These are phyloP conservation scores for Oxygymnocypris stewartii DNA, from an alignment of 2,113 vertebrate species.

Conservation along the genomic window DNA sequence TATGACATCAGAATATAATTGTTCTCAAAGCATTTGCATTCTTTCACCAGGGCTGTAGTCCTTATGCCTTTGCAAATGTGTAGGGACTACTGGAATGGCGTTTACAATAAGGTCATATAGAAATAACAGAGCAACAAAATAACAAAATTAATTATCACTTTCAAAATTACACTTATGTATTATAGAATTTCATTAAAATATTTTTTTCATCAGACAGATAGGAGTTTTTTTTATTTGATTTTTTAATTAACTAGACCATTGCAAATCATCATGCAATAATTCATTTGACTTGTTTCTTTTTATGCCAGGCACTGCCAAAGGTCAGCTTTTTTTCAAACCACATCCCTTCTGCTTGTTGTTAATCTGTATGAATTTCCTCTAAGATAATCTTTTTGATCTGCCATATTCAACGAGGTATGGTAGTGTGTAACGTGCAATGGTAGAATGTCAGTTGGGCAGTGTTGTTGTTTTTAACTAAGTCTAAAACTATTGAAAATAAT, in stretches of 20 bases:
- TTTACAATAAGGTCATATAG: not conserved
- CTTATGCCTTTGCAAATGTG: not conserved
- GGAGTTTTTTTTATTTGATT: not conserved
- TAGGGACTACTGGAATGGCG: not conserved
- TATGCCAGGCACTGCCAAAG: slow-evolving; percentile 3
- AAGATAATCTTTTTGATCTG: not conserved
- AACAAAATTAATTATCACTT: too few relatives aligned
- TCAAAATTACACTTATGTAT: too few relatives aligned
- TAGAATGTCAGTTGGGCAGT: not conserved
- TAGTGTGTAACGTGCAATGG: not conserved
- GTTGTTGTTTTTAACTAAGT: not conserved
- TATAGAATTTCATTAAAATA: too few relatives aligned
- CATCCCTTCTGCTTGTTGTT: not conserved
- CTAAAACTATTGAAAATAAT: not conserved
- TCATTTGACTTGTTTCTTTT: not conserved
- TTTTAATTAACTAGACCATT: not conserved
- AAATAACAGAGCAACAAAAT: not conserved
- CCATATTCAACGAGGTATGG: not conserved
- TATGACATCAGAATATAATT: not conserved
- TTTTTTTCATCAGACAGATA: too few relatives aligned
- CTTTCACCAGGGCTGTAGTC: too few relatives aligned
- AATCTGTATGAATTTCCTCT: not conserved
- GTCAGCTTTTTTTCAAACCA: slow-evolving; percentile 23
- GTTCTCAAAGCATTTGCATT: not conserved
- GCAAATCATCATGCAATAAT: not conserved